Evolutionary conservation across 2,888 invertebrate species (phyloP), one percentile per base, ranked within the genome.

Genomic region (Microdon myrmicae): DNA sequence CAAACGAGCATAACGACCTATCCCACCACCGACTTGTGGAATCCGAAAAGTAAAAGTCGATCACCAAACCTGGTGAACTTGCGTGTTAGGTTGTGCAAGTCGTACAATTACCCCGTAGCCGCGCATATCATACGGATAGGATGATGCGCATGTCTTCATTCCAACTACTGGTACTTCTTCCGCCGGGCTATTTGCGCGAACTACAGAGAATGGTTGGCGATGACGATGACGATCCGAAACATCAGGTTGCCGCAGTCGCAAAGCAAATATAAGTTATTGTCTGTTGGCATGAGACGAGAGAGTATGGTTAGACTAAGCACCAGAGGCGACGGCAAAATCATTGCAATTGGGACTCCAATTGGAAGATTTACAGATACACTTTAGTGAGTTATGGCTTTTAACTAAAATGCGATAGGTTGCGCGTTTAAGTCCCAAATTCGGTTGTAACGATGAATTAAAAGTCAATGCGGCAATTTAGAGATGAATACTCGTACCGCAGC

Each of bases 331-430:
- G 45, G 45, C 53, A 53, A 64, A 64, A 64, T 43, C 47, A 58
- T 26, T 53, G 32, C 41, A 58, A 58, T 64, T 64, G 37, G 64
- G 53, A 58, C 53, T 64, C 47, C 32, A 53, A 64, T 64, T 64
- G 45, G 51, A 64, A 64, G 58, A 64, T 64, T 64, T 64, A 58
- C 47, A 64, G 64, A 64, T 64, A 53, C 64, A 64, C 64, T 64
- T 58, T 64, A 17, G 51, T 53, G 51, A 64, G 13, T 64, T 58
- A 64, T 53, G 58, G 47, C 58, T 58, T 5, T 47, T 28, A 37
- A 37, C 26, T 10, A 53, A 51, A 64, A 56, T 64, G 49, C 56
- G 56, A 64, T 64, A 64, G 61, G 61, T 64, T 64, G 55, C 37
- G 39, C n/a, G 20, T 16, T 2, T 26, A 10, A 17, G 32, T 44